These are phyloP conservation scores for Drosophila paulistorum DNA, from an alignment of 1,140 invertebrate species.

Conservation along the genomic window DNA sequence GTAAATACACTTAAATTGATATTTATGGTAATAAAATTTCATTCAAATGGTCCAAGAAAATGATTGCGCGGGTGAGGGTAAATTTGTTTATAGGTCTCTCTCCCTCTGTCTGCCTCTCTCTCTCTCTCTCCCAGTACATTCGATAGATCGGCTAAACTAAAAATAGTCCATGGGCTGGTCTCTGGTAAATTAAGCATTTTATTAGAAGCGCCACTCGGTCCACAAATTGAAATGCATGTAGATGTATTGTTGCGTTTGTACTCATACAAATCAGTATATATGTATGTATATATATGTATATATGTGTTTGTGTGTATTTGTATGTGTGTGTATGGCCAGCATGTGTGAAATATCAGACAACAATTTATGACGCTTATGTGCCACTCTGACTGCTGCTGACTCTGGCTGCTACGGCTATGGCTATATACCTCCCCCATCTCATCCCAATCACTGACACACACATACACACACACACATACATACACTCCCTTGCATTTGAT, in stretches of 20 bases:
- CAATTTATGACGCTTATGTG: constrained; percentile 75
- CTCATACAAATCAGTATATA: background rate
- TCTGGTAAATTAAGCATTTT: constrained; percentile 77
- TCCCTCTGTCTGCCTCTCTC: too few species aligned
- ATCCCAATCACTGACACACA: too few species aligned
- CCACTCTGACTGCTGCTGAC: constrained; percentile 59
- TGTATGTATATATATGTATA: background rate
- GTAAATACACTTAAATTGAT: constrained; percentile 6
- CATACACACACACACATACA: too few species aligned
- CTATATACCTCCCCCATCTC: background rate
- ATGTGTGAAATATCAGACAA: constrained; percentile 75
- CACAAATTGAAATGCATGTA: constrained; percentile 41
- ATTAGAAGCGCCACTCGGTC: constrained; percentile 56
- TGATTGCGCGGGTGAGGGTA: background rate
- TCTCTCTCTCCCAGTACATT: background rate
- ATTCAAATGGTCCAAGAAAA: background rate
- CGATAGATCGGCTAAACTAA: constrained; percentile 32
- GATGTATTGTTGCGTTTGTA: constrained; percentile 21
- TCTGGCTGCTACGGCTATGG: constrained; percentile 29
- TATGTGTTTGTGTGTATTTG: background rate
- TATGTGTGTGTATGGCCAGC: constrained; percentile 45
- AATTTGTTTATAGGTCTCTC: constrained; percentile 19
- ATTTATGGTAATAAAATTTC: constrained; percentile 7
- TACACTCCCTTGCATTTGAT: background rate
- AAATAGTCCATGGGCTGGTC: constrained; percentile 15